Evolutionary conservation across 2,888 invertebrate genomes (phyloP), one percentile per base, ranked within the genome.

Genomic region (Exephanes ischioxanthus): DNA sequence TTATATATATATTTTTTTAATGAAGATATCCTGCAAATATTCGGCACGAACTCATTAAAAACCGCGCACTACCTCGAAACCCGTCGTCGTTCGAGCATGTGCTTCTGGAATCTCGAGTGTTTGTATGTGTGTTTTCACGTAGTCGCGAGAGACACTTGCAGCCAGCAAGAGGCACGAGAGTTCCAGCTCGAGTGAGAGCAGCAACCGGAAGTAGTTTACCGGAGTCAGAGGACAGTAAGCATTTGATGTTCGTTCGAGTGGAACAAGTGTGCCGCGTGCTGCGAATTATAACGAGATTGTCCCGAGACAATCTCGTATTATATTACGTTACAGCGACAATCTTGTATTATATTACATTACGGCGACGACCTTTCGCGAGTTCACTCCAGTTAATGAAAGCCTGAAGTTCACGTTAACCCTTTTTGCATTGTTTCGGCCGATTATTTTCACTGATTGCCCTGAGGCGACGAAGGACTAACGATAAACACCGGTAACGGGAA

Each of bases 271-370:
- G 76, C 72, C 48, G 22, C 71, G 45, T 30, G 67, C 76, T 77
- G 51, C 45, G 76, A 67, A 55, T 84, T 77, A 72, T 84, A 84
- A 84, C 58, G 84, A 84, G 80, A 76, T 72, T 67, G 76, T 77
- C 66, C 33, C 61, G 41, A 72, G 72, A 4, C 63, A 26, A 26
- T 71, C 41, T 70, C 37, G 14, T 66, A 48, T 66, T 30, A 30
- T 30, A 30, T 30, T 30, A 30, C 37, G 5, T 37, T 37, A 37
- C 37, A n/a, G 26, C 26, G 63, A 76, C 48, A 26, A 26, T 71
- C 41, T 70, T 48, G 14, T 66, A 48, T 66, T 30, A 30, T 30
- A 30, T 3, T 30, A 30, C 37, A 37, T 37, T 37, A 37, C 37
- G 11, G 26, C 26, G 63, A 76, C 48, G 48, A 26, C n/a, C 22